Conservation (phyloP, 2,797 vertebrate genomes). For the Rhinichthys osculus region DNA sequence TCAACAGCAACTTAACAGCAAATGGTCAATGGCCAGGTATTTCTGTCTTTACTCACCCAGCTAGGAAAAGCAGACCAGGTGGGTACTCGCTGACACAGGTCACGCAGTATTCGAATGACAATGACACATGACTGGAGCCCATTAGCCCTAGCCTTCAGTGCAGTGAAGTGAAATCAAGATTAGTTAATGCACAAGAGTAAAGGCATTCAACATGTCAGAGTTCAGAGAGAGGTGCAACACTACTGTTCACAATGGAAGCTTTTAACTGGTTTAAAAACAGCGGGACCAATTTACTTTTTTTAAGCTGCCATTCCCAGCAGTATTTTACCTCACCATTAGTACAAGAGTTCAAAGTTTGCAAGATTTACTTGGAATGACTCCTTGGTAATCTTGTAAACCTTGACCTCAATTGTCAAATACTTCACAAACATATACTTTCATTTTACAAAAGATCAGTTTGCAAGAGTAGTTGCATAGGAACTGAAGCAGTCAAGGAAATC, state of each 20-base stretch:
- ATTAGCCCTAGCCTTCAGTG: slow-evolving; percentile 96
- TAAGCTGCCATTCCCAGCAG: slow-evolving; percentile 96
- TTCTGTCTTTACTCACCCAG: slow-evolving; percentile 85
- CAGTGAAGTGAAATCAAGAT: slow-evolving; percentile 59
- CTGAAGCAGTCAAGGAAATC: slow-evolving; percentile 91
- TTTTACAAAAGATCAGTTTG: slow-evolving; percentile 79
- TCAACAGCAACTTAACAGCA: not conserved
- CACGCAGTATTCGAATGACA: slow-evolving; percentile 96
- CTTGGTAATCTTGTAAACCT: slow-evolving; percentile 94
- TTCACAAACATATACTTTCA: slow-evolving; percentile 79
- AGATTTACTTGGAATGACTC: slow-evolving; percentile 88
- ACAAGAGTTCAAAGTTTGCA: slow-evolving; percentile 92
- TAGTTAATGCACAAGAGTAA: slow-evolving; percentile 63
- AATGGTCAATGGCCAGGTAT: not conserved
- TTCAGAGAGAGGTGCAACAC: slow-evolving; percentile 87
- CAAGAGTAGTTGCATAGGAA: slow-evolving; percentile 87
- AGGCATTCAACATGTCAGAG: slow-evolving; percentile 66
- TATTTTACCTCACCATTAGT: slow-evolving; percentile 97
- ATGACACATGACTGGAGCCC: slow-evolving; percentile 98
- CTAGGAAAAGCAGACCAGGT: slow-evolving; percentile 98
- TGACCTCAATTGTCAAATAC: slow-evolving; percentile 80
- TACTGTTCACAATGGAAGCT: slow-evolving; percentile 97
- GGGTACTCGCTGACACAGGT: slow-evolving; percentile 95
- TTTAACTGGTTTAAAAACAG: slow-evolving; percentile 74
- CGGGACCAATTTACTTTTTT: slow-evolving; percentile 68